Base-by-base conservation (phyloP, 1,140 invertebrate species). In the Zaprionus taronus region DNA sequence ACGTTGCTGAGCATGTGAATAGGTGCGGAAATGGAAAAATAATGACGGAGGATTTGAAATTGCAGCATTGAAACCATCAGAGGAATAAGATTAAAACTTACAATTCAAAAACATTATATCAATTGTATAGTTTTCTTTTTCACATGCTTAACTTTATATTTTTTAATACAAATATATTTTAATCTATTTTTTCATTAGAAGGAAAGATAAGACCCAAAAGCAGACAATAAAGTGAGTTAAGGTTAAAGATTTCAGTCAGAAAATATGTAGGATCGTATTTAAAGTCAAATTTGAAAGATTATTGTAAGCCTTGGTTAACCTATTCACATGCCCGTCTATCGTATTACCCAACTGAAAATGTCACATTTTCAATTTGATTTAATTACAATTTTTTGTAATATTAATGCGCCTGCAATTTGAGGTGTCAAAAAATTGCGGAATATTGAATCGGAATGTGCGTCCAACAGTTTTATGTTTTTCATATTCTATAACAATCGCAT, bases 361-460 rank as follows among this genome's bases (percentile, higher is more conserved):
- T 73, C 71, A 77, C 24, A 66, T 68, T 55, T 65, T 57, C 60
- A 62, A 68, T 71, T 41, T 67, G 61, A 81, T 76, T 72, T 72
- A 71, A 83, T 89, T 71, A 79, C 24, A 49, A 38, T 71, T 83
- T 77, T 51, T 20, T 68, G 51, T 74, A 51, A 55, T 60, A 69
- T 53, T 87, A 41, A 71, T 87, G 47, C 49, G 61, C 17, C 53
- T 34, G 72, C 55, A 65, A 65, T 76, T 72, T 72, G 36, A 60
- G 55, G 61, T 65, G 55, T 72, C 47, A 64, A 47, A 63, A 62
- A 66, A 80, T 47, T 73, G 53, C 61, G 47, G 60, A 71, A 61
- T 62, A 47, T 31, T 12, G 38, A 71, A 84, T 71, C 62, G 77
- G 66, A 72, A 85, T 67, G 60, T 57, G 73, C 62, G 47, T 28